Conservation (phyloP, 2,113 vertebrate genomes). For the Phyllostomus hastatus region DNA sequence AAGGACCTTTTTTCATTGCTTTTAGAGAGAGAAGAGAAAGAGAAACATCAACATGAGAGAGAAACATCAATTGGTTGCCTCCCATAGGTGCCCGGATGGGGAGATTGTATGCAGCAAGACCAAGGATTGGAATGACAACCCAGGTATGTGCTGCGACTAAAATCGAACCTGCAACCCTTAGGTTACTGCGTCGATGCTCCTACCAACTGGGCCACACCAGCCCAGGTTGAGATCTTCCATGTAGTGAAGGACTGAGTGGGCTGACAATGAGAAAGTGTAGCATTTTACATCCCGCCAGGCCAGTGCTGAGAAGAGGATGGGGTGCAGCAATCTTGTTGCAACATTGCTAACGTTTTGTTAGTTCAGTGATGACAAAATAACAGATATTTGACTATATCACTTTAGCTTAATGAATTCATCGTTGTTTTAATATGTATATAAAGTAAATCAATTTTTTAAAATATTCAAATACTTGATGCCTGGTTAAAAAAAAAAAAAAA, state of each 20-base stretch:
- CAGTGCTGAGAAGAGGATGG: neutral
- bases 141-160: too few species aligned
- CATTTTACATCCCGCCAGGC: neutral
- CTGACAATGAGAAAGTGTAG: neutral
- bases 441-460: neutral
- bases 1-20: too few species aligned
- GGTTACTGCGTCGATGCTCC: too few species aligned
- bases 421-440: neutral
- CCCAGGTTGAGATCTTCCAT: neutral
- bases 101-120: too few species aligned
- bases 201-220: too few species aligned
- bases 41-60: too few species aligned
- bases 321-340: neutral
- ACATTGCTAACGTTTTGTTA: neutral
- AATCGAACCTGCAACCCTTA: too few species aligned
- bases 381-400: neutral
- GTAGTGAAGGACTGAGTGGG: neutral
- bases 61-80: too few species aligned
- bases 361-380: conserved; percentile 8
- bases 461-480: neutral
- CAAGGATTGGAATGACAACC: too few species aligned
- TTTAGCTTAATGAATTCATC: neutral
- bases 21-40: too few species aligned
- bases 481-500: neutral
- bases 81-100: too few species aligned